phyloP scores from a whole-genome alignment of 1,140 invertebrate species.

The Bombus balteatus region DNA sequence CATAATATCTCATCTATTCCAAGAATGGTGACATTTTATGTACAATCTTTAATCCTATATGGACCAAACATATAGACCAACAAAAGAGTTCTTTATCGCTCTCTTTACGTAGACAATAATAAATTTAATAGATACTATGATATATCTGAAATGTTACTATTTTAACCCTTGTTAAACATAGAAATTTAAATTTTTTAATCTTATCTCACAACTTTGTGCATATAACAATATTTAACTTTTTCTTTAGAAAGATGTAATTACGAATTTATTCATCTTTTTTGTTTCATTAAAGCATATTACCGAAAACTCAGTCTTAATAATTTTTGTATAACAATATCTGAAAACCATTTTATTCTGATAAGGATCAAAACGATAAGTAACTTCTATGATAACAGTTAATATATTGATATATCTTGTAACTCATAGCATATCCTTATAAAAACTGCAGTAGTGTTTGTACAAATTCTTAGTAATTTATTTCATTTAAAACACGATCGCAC shows the following conservation, averaged over 20 bases:
- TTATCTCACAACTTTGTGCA: slow-evolving; percentile 39
- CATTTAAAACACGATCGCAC: slow-evolving; percentile 27
- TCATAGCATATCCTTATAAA: slow-evolving; percentile 29
- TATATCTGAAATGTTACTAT: background rate
- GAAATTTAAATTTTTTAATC: slow-evolving; percentile 8
- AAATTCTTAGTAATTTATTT: slow-evolving; percentile 36
- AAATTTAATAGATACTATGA: slow-evolving; percentile 3
- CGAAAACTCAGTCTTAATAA: slow-evolving; percentile 21
- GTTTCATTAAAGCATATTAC: slow-evolving; percentile 9
- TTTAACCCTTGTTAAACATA: slow-evolving; percentile 15
- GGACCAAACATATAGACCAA: slow-evolving; percentile 33
- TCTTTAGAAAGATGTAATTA: slow-evolving; percentile 20
- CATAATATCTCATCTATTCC: slow-evolving; percentile 33
- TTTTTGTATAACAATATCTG: background rate
- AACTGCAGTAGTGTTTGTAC: slow-evolving; percentile 28
- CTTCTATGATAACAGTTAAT: background rate
- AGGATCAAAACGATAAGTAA: slow-evolving; percentile 17
- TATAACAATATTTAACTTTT: slow-evolving; percentile 10
- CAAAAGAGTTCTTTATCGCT: slow-evolving; percentile 13
- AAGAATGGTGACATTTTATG: slow-evolving; percentile 32
- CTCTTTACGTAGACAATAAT: background rate
- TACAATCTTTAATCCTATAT: slow-evolving; percentile 52
- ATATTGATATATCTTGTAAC: background rate
- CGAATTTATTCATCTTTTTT: background rate
- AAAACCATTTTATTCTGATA: slow-evolving; percentile 1